Evolutionary conservation across 1,140 invertebrate species (phyloP), one percentile per base, ranked within the genome.

Genomic region (Cryptotermes secundus): DNA sequence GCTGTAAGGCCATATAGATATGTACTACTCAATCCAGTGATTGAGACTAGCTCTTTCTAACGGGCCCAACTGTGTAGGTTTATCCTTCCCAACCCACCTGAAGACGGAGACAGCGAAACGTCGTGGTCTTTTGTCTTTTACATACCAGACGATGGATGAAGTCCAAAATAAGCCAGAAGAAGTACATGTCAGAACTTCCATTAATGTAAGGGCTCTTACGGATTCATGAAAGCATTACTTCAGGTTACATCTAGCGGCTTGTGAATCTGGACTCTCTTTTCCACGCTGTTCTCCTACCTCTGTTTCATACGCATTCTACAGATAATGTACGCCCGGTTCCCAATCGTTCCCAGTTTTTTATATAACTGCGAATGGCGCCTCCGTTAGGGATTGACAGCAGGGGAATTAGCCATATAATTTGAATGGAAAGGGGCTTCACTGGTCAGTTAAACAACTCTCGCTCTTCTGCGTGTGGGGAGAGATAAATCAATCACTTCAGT

Each of bases 351-450:
- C 26, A 12, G n/a, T n/a, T 31, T 72, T 72, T 72, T 72, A 22
- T 72, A 31, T 31, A 3, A n/a, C 26, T 16, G n/a, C 6, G 59
- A 31, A 26, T 31, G 59, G 4, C 6, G 45, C 22, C 3, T 49
- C 45, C 16, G 45, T 49, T 72, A 31, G 59, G 16, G 26, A 72
- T 72, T 72, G 59, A 72, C 59, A 72, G 26, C 26, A 31, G 59
- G n/a, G n/a, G 59, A 72, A 72, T 72, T 72, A 72, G n/a, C 59
- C 59, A 72, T 31, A 72, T 72, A 72, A 31, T 72, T 72, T 72
- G 59, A 72, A 72, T 72, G 31, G 26, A 31, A 72, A 31, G 19
- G 26, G 59, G 59, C 26, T 72, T 72, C 0, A 72, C 26, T 16
- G 59, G 26, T 7, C 59, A 72, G 9, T 72, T 72, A 26, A 72